A percentile compares a stretch with the other conserved stretches of the same genome.
Conservation (phyloP, 1,140 invertebrate genomes). For the Drosophila varians region DNA sequence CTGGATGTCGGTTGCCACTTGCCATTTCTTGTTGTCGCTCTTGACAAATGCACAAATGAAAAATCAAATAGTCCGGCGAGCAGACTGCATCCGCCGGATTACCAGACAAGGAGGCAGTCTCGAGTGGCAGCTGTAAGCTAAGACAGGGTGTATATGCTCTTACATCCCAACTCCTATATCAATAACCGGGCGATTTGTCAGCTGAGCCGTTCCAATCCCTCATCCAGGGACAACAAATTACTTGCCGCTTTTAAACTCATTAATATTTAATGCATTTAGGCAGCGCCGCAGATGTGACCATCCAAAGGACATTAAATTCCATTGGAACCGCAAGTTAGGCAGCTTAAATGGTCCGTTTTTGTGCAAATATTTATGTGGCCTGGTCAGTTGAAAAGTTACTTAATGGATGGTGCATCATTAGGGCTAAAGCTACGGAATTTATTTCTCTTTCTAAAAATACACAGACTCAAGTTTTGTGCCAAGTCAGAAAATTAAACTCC, state of each 20-base stretch:
- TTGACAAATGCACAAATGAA: constrained; percentile 71
- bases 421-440: constrained; percentile 9
- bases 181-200: constrained; percentile 56
- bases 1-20: constrained; percentile 55
- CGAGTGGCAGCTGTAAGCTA: not conserved
- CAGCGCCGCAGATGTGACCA: constrained; percentile 53
- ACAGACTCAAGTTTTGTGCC: not conserved
- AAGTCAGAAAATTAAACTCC: not conserved
- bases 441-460: not conserved
- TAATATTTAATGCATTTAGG: constrained; percentile 72
- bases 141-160: not conserved
- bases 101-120: constrained; percentile 6
- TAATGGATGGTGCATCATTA: constrained; percentile 57
- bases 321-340: constrained; percentile 41
- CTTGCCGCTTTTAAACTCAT: constrained; percentile 61
- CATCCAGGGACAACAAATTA: constrained; percentile 52
- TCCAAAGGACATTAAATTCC: constrained; percentile 18
- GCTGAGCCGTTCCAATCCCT: constrained; percentile 34
- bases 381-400: constrained; percentile 38
- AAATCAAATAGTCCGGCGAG: constrained; percentile 49
- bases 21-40: constrained; percentile 46
- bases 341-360: constrained; percentile 19
- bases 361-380: constrained; percentile 1
- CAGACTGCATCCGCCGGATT: constrained; percentile 29
- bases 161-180: constrained; percentile 21